Percentiles rank a stretch among this genome's conserved stretches.
phyloP scores from a whole-genome alignment of 2,888 invertebrate genomes.

The Leptopilina syphax region DNA sequence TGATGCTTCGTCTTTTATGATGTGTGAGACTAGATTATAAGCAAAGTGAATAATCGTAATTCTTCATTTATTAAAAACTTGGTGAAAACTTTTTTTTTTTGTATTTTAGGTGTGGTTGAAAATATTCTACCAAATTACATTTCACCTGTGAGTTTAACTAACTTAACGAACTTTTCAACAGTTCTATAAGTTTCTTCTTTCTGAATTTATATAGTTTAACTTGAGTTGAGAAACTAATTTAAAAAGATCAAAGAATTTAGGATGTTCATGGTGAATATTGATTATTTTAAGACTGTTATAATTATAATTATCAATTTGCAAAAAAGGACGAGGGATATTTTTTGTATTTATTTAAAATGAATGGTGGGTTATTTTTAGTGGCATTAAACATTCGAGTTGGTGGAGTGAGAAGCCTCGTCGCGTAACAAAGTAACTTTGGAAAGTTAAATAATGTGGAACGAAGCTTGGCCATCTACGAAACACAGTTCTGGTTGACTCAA shows the following conservation, averaged over 20 bases:
- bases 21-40: slow-evolving; percentile 12
- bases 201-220: too few relatives aligned
- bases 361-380: background rate
- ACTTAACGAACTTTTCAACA: too few relatives aligned
- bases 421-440: slow-evolving; percentile 30
- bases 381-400: background rate
- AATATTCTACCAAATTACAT: background rate
- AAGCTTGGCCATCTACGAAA: slow-evolving; percentile 33
- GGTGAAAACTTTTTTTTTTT: background rate
- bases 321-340: too few relatives aligned
- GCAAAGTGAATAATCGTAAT: background rate
- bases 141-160: too few relatives aligned
- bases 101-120: background rate
- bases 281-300: too few relatives aligned
- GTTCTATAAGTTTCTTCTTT: too few relatives aligned
- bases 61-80: background rate
- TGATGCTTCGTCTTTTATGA: background rate
- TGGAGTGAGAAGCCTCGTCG: slow-evolving; percentile 24
- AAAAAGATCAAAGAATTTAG: too few relatives aligned
- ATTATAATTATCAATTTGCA: too few relatives aligned
- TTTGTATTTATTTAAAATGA: too few relatives aligned
- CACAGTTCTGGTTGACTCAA: slow-evolving; percentile 32
- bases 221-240: too few relatives aligned
- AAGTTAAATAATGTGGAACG: slow-evolving; percentile 32
- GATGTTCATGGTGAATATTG: too few relatives aligned